Evolutionary conservation across 2,113 vertebrate genomes (phyloP).

Genomic region (Strix uralensis): DNA sequence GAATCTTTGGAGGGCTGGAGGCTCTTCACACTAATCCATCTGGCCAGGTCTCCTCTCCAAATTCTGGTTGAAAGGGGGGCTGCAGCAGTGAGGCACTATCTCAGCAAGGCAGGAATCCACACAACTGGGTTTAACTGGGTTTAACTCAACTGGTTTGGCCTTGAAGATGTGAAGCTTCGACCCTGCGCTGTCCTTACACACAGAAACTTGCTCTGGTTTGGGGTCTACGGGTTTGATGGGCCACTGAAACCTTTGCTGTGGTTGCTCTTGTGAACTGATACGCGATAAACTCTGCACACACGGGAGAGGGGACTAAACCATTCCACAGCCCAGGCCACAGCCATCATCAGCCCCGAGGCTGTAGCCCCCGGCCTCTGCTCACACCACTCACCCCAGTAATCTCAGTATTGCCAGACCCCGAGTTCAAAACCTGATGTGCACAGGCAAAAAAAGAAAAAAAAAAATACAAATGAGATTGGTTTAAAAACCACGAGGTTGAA

Average conservation of each 20-base stretch:
- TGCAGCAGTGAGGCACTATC: not conserved
- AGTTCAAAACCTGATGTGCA: not conserved
- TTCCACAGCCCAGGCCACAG: not conserved
- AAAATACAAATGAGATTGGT: not conserved
- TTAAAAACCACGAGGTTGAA: not conserved
- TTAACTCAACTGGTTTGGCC: not conserved
- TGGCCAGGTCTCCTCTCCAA: not conserved
- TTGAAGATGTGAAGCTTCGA: not conserved
- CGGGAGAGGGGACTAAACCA: not conserved
- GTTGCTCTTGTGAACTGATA: not conserved
- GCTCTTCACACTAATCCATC: not conserved
- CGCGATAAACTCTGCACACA: not conserved
- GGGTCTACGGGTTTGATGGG: not conserved
- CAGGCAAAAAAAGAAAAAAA: not conserved
- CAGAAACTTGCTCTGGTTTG: not conserved
- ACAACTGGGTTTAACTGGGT: not conserved
- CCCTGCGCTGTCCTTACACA: not conserved
- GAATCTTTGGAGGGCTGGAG: not conserved
- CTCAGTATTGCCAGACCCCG: rapidly evolving
- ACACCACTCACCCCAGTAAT: not conserved
- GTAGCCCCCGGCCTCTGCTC: not conserved
- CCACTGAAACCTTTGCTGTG: not conserved
- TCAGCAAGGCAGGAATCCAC: not conserved
- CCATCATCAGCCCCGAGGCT: not conserved
- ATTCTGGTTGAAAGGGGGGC: not conserved